A percentile compares a stretch with the other conserved stretches of the same genome.
phyloP scores from a whole-genome alignment of 2,113 vertebrate genomes.

The Megaleporinus macrocephalus region DNA sequence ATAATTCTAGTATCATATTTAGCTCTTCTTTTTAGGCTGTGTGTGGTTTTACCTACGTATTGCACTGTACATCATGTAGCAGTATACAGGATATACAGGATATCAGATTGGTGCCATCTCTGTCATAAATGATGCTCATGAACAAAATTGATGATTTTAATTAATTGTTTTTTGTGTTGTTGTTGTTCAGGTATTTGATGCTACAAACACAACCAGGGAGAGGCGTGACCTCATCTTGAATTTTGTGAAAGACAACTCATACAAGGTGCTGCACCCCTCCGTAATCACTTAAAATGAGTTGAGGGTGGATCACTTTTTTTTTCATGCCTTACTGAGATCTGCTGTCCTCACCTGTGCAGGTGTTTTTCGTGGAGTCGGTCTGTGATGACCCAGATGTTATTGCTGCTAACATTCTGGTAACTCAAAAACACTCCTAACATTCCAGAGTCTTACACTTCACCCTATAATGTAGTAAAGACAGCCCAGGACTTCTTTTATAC shows the following conservation, averaged over 20 bases:
- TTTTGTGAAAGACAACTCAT: conserved; percentile 89
- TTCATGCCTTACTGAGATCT: neutral
- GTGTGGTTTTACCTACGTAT: no score
- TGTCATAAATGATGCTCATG: neutral
- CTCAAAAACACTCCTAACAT: conserved; percentile 51
- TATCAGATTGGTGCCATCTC: neutral
- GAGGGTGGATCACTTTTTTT: neutral
- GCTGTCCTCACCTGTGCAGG: conserved; percentile 71
- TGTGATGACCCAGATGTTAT: conserved; percentile 98
- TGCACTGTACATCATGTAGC: no score
- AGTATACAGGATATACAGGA: no score
- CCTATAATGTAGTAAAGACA: neutral
- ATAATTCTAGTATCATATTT: no score
- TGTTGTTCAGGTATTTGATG: conserved; percentile 90
- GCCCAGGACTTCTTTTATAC: neutral
- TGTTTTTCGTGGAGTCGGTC: conserved; percentile 97
- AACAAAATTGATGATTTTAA: neutral
- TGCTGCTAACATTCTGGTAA: conserved; percentile 95
- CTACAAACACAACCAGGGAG: conserved; percentile 96
- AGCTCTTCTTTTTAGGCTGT: no score
- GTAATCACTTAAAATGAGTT: no score
- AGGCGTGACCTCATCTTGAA: conserved; percentile 90
- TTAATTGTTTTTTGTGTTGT: neutral
- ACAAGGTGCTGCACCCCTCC: conserved; percentile 81
- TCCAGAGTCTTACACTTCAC: neutral